Percentiles rank a stretch among this genome's conserved stretches.
Conservation (phyloP, 2,113 vertebrate species). For the Noturus placidus region DNA sequence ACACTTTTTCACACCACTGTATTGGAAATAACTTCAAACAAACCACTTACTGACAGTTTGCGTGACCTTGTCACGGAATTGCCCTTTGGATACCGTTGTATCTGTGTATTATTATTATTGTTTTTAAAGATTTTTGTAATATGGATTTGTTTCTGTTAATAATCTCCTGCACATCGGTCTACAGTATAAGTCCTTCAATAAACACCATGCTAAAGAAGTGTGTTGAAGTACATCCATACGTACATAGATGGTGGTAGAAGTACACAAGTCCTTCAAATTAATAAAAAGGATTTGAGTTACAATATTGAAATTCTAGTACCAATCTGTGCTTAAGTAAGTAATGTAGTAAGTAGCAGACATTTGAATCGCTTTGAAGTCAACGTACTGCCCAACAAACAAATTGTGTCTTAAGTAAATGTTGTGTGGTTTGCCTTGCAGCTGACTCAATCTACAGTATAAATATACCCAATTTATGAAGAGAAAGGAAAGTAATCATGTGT, state of each 20-base stretch:
- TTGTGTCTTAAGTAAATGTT: background rate
- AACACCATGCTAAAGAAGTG: background rate
- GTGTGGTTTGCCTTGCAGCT: background rate
- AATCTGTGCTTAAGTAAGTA: background rate
- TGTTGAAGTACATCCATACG: background rate
- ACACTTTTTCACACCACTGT: too few relatives aligned
- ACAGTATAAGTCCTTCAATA: background rate
- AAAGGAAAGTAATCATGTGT: background rate
- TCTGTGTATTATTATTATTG: background rate
- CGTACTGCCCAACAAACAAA: background rate
- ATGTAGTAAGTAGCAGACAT: background rate
- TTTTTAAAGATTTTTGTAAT: background rate
- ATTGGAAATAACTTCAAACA: background rate
- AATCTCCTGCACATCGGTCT: background rate
- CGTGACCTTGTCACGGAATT: background rate
- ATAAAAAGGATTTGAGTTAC: background rate
- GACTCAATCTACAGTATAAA: background rate
- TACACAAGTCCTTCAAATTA: background rate
- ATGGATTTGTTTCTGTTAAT: background rate
- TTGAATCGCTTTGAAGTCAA: background rate
- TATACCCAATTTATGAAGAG: background rate
- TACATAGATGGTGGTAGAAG: background rate
- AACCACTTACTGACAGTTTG: background rate
- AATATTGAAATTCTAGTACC: background rate
- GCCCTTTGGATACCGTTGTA: background rate